Percentiles rank a stretch among this genome's conserved stretches.
These are phyloP conservation scores for Megastigmus dorsalis DNA, from an alignment of 2,888 invertebrate genomes.

Conservation along the genomic window DNA sequence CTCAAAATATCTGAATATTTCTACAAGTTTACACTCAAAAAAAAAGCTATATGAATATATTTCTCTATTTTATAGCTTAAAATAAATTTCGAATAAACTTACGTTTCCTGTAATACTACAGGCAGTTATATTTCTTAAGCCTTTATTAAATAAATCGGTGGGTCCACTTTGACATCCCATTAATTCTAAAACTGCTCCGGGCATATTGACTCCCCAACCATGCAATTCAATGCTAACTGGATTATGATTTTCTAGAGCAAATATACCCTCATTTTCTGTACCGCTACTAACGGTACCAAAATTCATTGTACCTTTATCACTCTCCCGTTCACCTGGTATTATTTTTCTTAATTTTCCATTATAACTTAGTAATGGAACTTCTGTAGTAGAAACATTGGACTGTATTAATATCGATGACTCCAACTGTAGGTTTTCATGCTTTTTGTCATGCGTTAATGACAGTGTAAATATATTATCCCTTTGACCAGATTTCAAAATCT, in stretches of 20 bases:
- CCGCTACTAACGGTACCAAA: conserved; percentile 82
- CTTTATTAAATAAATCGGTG: conserved; percentile 68
- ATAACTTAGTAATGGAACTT: conserved; percentile 83
- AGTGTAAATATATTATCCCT: conserved; percentile 78
- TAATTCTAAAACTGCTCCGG: conserved; percentile 78
- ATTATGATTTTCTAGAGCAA: conserved; percentile 85
- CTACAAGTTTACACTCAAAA: no score
- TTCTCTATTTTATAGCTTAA: conserved; percentile 1
- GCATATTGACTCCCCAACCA: conserved; percentile 79
- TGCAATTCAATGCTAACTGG: conserved; percentile 82
- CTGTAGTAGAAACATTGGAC: conserved; percentile 84
- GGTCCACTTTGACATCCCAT: conserved; percentile 79
- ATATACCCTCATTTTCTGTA: conserved; percentile 81
- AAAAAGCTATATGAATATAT: conserved; percentile 13
- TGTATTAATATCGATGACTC: conserved; percentile 80
- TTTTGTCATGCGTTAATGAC: conserved; percentile 75
- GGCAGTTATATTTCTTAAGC: conserved; percentile 69
- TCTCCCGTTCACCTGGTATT: conserved; percentile 68
- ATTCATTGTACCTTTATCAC: conserved; percentile 75
- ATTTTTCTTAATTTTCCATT: conserved; percentile 80
- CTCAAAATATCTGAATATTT: no score
- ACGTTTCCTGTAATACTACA: conserved; percentile 71
- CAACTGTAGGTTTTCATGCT: conserved; percentile 77
- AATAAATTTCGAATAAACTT: conserved; percentile 51
- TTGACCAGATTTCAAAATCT: conserved; percentile 78